Evolutionary conservation across 2,797 vertebrate genomes (phyloP).

Genomic region (Pangasius macronema): DNA sequence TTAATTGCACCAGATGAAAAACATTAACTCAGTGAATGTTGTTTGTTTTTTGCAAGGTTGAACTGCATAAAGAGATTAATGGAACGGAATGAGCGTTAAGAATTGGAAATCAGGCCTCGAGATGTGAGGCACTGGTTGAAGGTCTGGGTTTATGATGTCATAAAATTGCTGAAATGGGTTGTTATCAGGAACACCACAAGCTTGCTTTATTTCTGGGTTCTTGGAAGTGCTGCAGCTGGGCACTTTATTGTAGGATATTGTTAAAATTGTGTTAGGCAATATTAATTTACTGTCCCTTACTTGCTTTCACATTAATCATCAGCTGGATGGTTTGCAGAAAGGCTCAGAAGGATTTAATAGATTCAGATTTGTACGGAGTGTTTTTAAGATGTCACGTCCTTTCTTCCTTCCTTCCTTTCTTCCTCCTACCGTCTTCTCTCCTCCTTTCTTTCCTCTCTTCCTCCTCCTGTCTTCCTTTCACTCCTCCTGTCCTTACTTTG

Average conservation of each 20-base stretch:
- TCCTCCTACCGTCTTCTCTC: not conserved
- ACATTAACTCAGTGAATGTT: slow-evolving; percentile 45
- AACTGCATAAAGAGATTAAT: slow-evolving; percentile 46
- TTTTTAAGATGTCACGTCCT: slow-evolving; percentile 30
- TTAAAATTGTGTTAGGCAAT: slow-evolving; percentile 18
- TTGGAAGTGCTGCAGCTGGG: slow-evolving; percentile 8
- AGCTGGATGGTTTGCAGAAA: slow-evolving; percentile 5
- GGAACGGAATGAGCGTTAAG: slow-evolving; percentile 34
- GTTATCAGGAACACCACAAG: slow-evolving; percentile 37
- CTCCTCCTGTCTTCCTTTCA: not conserved
- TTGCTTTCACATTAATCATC: slow-evolving; percentile 32
- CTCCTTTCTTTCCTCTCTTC: not conserved
- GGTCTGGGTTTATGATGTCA: slow-evolving; percentile 50
- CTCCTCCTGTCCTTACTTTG: not conserved
- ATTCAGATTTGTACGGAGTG: not conserved
- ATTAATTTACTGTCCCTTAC: slow-evolving; percentile 31
- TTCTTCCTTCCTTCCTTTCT: not conserved
- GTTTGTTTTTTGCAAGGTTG: slow-evolving; percentile 47
- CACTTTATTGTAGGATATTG: slow-evolving; percentile 36
- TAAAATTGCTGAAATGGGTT: slow-evolving; percentile 44
- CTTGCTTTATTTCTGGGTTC: slow-evolving; percentile 34
- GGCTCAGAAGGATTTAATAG: not conserved
- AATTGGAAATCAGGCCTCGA: slow-evolving; percentile 40
- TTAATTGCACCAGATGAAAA: slow-evolving; percentile 46
- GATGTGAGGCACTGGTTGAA: slow-evolving; percentile 34